A percentile compares a stretch with the other conserved stretches of the same genome.
These are phyloP conservation scores for Ips nitidus DNA, from an alignment of 1,140 invertebrate species.

Conservation along the genomic window DNA sequence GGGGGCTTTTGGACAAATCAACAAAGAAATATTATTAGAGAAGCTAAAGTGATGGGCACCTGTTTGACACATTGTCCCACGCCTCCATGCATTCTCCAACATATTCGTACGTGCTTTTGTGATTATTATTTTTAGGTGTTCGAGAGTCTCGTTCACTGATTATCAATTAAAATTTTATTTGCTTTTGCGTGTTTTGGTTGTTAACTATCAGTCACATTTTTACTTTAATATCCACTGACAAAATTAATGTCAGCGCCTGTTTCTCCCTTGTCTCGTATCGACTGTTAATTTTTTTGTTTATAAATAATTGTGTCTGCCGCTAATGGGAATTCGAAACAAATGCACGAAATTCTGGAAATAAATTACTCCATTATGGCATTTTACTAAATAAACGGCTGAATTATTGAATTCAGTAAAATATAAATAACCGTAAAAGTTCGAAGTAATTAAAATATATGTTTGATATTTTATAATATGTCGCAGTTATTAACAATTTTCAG, in stretches of 20 bases:
- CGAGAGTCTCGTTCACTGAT: too few relatives aligned
- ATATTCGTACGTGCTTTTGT: too few relatives aligned
- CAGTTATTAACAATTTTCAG: too few relatives aligned
- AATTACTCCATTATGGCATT: slow-evolving; percentile 5
- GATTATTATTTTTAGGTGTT: too few relatives aligned
- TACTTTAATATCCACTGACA: background rate
- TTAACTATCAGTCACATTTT: background rate
- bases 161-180: too few relatives aligned
- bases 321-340: slow-evolving; percentile 3
- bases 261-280: background rate
- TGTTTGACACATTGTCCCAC: background rate
- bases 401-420: slow-evolving; percentile 3
- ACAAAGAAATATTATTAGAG: background rate
- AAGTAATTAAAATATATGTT: too few relatives aligned
- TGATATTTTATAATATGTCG: too few relatives aligned
- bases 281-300: background rate
- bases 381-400: background rate
- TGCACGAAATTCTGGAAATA: background rate
- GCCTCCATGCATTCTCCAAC: background rate
- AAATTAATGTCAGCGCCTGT: background rate
- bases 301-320: background rate
- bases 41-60: background rate
- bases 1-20: background rate
- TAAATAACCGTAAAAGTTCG: background rate
- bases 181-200: too few relatives aligned